Evolutionary conservation across 2,888 invertebrate genomes (phyloP).

Genomic region (Acanthosoma haemorrhoidale): DNA sequence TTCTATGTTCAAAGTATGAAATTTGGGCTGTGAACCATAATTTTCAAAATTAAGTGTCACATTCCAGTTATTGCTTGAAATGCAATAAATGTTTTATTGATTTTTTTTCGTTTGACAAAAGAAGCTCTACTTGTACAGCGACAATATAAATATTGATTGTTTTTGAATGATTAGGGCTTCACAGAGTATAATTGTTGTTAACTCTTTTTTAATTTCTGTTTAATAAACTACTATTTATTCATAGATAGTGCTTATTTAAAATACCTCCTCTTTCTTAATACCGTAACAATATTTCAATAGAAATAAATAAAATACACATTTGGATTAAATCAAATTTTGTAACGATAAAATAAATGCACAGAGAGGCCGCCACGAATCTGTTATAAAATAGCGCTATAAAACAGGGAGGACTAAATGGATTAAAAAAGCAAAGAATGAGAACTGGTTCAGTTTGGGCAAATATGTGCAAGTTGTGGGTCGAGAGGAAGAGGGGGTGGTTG

Average conservation of each 20-base stretch:
- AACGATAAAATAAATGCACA: too few relatives aligned
- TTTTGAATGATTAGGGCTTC: constrained; percentile 24
- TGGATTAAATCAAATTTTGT: too few relatives aligned
- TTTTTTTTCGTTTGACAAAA: not conserved
- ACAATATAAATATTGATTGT: not conserved
- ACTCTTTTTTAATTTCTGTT: not conserved
- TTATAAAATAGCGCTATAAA: too few relatives aligned
- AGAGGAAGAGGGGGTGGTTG: too few relatives aligned
- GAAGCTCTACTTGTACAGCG: constrained; percentile 25
- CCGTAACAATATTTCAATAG: too few relatives aligned
- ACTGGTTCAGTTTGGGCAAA: too few relatives aligned
- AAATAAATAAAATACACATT: too few relatives aligned
- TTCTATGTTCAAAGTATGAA: not conserved
- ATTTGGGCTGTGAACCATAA: not conserved
- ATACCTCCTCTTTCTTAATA: too few relatives aligned
- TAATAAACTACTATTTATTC: constrained; percentile 11
- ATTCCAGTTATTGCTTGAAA: not conserved
- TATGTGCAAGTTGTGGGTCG: too few relatives aligned
- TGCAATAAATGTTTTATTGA: not conserved
- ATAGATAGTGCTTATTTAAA: not conserved
- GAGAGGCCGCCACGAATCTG: too few relatives aligned
- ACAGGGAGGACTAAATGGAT: too few relatives aligned
- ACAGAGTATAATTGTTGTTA: not conserved
- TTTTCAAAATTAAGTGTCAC: not conserved
- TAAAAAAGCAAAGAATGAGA: too few relatives aligned